Base-by-base conservation (phyloP, 1,140 invertebrate species). In the Pseudomyrmex gracilis region DNA sequence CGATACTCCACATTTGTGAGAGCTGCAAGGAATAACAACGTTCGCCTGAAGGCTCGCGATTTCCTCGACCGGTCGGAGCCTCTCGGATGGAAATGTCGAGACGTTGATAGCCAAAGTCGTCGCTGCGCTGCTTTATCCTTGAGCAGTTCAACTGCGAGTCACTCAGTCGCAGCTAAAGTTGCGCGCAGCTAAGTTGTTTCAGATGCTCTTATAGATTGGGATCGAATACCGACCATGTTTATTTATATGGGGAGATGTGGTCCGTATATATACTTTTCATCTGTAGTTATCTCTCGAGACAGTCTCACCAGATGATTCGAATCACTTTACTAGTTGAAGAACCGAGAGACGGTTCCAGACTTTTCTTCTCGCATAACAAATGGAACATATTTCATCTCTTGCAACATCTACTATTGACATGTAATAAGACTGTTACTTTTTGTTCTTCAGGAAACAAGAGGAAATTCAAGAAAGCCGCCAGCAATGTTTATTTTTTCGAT, bases 1-100 rank as follows among this genome's bases (percentile, higher is more conserved):
- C 58, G 45, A 20, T 83, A 76, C 78, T 76, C 61, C 73, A 66
- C 61, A 83, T 83, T 83, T 57, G 34, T 5, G 7, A 66, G 77
- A 53, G 4, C 49, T 77, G 60, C n/a, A 77, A 5, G 5, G 34
- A 78, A 83, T 78, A 78, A 70, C 20, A 78, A 70, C 20, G 66
- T 70, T 17, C 43, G 66, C 10, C 20, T 24, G 74, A 77, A 76
- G 49, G 49, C 22, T 45, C 74, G 74, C 24, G 63, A 67, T 53
- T 24, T 58, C 20, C 73, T 77, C 57, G 73, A 76, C 60, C 74
- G 22, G 24, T 2, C 61, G 60, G 24, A 9, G 43, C 24, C 43
- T 22, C 64, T 13, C 43, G 43, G 34, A 47, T 80, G 66, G 66
- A 80, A 80, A 80, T 80, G 76, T 60, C 74, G 74, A 47, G 45